Conservation (phyloP, 2,113 vertebrate genomes). For the Periophthalmus modestus region DNA sequence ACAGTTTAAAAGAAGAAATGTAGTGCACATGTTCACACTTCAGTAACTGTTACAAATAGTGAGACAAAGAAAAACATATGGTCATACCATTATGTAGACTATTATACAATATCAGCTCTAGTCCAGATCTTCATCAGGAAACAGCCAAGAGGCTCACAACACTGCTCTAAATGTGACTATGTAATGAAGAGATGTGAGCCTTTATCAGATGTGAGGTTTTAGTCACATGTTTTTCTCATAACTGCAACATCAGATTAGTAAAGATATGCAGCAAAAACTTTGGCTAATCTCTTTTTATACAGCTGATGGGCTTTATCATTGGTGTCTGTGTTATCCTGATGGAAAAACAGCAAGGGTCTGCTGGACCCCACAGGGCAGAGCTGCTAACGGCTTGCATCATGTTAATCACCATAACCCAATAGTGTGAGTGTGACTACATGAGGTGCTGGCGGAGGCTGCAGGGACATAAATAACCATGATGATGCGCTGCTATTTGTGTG, state of each 20-base stretch:
- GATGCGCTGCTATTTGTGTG: conserved; percentile 36
- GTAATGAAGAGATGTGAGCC: neutral
- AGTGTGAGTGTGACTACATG: conserved; percentile 31
- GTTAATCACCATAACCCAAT: conserved; percentile 56
- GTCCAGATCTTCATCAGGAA: conserved; percentile 65
- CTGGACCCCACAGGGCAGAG: conserved; percentile 20
- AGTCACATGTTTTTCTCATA: neutral
- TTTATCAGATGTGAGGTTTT: neutral
- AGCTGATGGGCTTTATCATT: conserved; percentile 18
- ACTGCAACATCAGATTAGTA: neutral
- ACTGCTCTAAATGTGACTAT: neutral
- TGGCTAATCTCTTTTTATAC: conserved; percentile 18
- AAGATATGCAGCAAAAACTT: neutral
- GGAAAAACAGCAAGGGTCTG: conserved; percentile 30
- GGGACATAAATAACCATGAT: conserved; percentile 49
- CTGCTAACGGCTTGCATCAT: conserved; percentile 29
- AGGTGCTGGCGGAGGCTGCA: conserved; percentile 35
- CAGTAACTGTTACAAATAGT: neutral
- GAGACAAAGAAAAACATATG: neutral
- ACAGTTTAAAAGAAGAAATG: neutral
- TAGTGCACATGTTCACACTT: neutral
- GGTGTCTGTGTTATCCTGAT: conserved; percentile 34
- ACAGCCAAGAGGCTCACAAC: conserved; percentile 41
- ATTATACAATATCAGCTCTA: conserved; percentile 48
- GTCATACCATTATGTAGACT: conserved; percentile 31